Base-by-base conservation (phyloP, 1,140 invertebrate genomes). In the Meloidogyne floridensis region DNA sequence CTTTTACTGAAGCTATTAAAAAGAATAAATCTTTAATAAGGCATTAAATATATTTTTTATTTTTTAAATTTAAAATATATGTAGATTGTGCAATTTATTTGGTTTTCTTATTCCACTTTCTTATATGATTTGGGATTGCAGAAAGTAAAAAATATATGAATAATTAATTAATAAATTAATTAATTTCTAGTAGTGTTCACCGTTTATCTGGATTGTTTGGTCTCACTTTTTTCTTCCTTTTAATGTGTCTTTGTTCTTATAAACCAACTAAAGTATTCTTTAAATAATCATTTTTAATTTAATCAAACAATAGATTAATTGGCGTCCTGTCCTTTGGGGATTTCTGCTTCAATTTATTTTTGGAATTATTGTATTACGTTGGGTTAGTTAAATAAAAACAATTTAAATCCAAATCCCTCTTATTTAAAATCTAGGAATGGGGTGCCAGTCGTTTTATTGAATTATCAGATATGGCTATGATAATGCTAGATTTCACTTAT, bases 301-400 rank as follows among this genome's bases (percentile, higher is more conserved):
- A 80, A 47, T 85, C 87, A n/a, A n/a, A n/a, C n/a, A n/a, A 3
- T 81, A 93, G 92, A 91, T 95, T 2, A 91, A 92, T 59, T 96
- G 95, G 95, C 91, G 93, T n/a, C 93, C 87, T 56, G 94, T 97
- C 0, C 85, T 94, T 10, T 93, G 93, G 88, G 96, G 95, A 0
- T 88, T 97, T 3, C 91, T 93, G 0, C 90, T 96, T 7, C 96
- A 98, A 91, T 95, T 97, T 86, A 73, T 93, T 2, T 93, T 98
- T 82, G 96, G 94, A 0, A 84, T 98, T 0, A 83, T 96, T 3
- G 94, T 95, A 80, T 93, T 98, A 73, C 92, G 94, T 84, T 96
- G 95, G 93, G 77, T 71, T 71, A 71, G n/a, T 69, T 69, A 2
- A 3, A 77, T 77, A 11, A 13, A 3, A 13, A 75, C 20, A 75